Conservation (phyloP, 2,113 vertebrate genomes). For the Centropus bengalensis region DNA sequence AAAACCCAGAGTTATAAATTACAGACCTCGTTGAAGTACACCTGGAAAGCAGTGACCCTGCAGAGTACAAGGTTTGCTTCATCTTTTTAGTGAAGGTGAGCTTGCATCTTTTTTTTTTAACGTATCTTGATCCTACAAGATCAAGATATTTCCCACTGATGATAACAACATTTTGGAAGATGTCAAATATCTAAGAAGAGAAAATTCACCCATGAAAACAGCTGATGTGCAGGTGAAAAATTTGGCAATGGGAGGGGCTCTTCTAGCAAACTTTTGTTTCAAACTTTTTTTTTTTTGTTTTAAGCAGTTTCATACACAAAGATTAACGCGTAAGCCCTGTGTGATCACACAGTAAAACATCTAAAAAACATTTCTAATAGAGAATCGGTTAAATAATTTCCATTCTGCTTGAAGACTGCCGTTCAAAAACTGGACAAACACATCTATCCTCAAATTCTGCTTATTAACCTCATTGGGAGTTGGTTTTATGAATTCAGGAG, state of each 20-base stretch:
- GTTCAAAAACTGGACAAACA: background rate
- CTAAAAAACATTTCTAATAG: background rate
- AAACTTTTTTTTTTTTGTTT: background rate
- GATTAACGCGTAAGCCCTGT: background rate
- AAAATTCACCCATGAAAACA: no score
- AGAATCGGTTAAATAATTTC: background rate
- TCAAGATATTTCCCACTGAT: no score
- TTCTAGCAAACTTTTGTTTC: background rate
- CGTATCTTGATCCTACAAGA: no score
- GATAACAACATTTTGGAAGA: no score
- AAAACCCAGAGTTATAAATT: no score
- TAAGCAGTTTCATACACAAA: background rate
- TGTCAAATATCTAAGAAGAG: no score
- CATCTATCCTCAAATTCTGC: background rate
- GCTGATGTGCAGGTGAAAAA: background rate
- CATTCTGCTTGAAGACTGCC: background rate
- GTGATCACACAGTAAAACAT: background rate
- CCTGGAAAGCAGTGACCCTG: no score
- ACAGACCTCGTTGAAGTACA: no score
- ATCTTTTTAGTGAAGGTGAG: no score
- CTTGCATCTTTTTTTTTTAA: no score
- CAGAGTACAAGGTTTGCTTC: no score
- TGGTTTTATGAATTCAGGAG: background rate
- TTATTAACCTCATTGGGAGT: background rate
- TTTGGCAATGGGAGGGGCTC: background rate